These are phyloP conservation scores for human DNA, from an alignment of 2,113 vertebrate genomes.

Conservation along the genomic window GRCh38 chr13:59394001-59394500, in stretches of 20 bases:
- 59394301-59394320: slow-evolving; percentile 66
- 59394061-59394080: slow-evolving; percentile 49
- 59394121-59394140: slow-evolving; percentile 67
- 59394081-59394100: slow-evolving; percentile 60
- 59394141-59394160: slow-evolving; percentile 72
- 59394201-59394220: slow-evolving; percentile 76
- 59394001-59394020: slow-evolving; percentile 61
- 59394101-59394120: slow-evolving; percentile 67
- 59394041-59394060: slow-evolving; percentile 54
- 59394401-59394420: slow-evolving; percentile 18
- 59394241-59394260: slow-evolving; percentile 67
- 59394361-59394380: slow-evolving; percentile 62
- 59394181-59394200: slow-evolving; percentile 79
- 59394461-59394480: slow-evolving; percentile 67
- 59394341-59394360: slow-evolving; percentile 73
- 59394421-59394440: slow-evolving; percentile 66
- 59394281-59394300: slow-evolving; percentile 64
- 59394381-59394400: slow-evolving; percentile 32
- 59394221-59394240: slow-evolving; percentile 65
- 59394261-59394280: slow-evolving; percentile 55
- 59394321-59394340: slow-evolving; percentile 72
- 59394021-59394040: slow-evolving; percentile 46
- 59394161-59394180: slow-evolving; percentile 55
- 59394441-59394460: slow-evolving; percentile 66
- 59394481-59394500: slow-evolving; percentile 71